Evolutionary conservation across 2,888 invertebrate species (phyloP), one percentile per base, ranked within the genome.

Genomic region (Apotomis capreana): DNA sequence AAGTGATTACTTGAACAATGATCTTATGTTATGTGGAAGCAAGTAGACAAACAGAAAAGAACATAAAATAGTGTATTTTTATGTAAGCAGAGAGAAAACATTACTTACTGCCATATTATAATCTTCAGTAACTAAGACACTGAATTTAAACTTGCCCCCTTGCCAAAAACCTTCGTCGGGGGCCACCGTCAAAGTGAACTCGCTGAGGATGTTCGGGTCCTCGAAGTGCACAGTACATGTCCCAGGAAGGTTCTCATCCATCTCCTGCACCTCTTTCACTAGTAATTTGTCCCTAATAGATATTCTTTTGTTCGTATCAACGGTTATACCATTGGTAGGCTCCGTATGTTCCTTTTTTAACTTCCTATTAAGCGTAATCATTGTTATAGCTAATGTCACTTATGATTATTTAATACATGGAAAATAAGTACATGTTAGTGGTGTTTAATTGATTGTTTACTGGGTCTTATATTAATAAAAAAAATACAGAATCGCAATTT

Each of bases 101-200:
- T 62, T 83, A 95, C 96, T 95, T 94, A 98, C 98, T 88, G 97
- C 96, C 96, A 98, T 98, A 90, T 99, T 99, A 94, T 99, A 99
- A 78, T 98, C 98, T 84, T 98, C 98, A 37, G 98, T 97, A 73
- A 99, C 97, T 83, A 94, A 94, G 78, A 99, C 95, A 83, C 95
- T 95, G 90, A 99, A 99, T 85, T 95, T 94, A 90, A 98, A 99
- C 78, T 94, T 95, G 51, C 99, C 99, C 70, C 97, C 97, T 81
- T 94, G 94, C 98, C 98, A 99, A 84, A 96, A 96, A 0, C 98
- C 98, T 89, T 98, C 97, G 78, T 97, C 96, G 3, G 98, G 97
- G 71, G 94, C 90, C 70, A 98, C 96, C 62, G 94, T 95, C 76
- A 99, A 92, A 57, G 94, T 93, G 87, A 99, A 98, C 82, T 96